Evolutionary conservation across 1,140 invertebrate genomes (phyloP).

Genomic region (Drosophila sulfurigaster): DNA sequence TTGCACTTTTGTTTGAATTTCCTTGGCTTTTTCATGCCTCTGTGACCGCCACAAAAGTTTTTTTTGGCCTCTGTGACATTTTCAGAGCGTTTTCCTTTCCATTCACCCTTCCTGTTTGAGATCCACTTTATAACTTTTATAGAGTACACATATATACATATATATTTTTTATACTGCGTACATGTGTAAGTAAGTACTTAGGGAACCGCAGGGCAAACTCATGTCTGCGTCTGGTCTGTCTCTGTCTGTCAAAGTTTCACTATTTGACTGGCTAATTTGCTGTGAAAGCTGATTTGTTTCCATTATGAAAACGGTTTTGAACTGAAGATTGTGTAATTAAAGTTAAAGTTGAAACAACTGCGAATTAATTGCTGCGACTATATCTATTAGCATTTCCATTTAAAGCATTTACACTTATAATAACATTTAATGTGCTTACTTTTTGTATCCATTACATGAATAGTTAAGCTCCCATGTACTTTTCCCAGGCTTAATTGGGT

Average conservation of each 20-base stretch:
- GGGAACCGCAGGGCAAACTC: constrained; percentile 59
- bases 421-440: neutral
- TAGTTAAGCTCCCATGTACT: too few relatives aligned
- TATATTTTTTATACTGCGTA: constrained; percentile 31
- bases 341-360: constrained; percentile 39
- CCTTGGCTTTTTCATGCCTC: constrained; percentile 69
- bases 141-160: constrained; percentile 24
- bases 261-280: constrained; percentile 80
- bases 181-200: constrained; percentile 43
- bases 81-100: constrained; percentile 28
- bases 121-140: constrained; percentile 71
- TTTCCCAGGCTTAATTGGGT: too few relatives aligned
- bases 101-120: constrained; percentile 26
- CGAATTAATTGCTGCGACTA: constrained; percentile 53
- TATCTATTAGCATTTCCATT: neutral
- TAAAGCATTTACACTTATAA: neutral
- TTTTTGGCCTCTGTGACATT: constrained; percentile 67
- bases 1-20: constrained; percentile 79
- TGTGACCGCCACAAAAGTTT: constrained; percentile 62
- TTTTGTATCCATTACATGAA: neutral
- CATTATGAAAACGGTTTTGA: constrained; percentile 62
- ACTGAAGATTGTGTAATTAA: constrained; percentile 19
- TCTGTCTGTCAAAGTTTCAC: constrained; percentile 69
- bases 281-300: constrained; percentile 77
- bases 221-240: constrained; percentile 46